These are phyloP conservation scores for Archilochus colubris DNA, from an alignment of 2,113 vertebrate species.

Conservation along the genomic window DNA sequence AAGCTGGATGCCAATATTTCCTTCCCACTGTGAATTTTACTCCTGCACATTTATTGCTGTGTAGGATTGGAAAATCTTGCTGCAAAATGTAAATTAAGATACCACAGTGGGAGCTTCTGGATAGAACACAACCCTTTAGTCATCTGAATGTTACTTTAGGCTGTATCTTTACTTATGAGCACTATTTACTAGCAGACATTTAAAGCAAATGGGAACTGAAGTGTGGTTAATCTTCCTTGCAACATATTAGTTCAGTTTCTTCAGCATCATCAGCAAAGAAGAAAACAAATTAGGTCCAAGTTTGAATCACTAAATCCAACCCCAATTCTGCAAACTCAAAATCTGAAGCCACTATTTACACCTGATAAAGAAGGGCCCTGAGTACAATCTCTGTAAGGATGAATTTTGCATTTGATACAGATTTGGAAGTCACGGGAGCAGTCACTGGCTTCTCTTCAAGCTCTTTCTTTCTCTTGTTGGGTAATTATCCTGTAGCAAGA, in stretches of 20 bases:
- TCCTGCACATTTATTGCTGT: conserved; percentile 12
- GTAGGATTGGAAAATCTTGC: background rate
- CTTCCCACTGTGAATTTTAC: conserved; percentile 31
- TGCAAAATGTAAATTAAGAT: conserved; percentile 59
- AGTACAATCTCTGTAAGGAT: background rate
- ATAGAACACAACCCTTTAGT: background rate
- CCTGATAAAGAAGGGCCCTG: background rate
- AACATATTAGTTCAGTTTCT: background rate
- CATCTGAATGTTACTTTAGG: background rate
- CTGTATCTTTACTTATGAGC: background rate
- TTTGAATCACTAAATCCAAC: background rate
- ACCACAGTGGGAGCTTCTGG: background rate
- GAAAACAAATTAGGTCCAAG: background rate
- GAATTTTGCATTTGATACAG: background rate
- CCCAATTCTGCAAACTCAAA: background rate
- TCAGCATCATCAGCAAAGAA: background rate
- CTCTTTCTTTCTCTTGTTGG: background rate
- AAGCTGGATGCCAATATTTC: conserved; percentile 12
- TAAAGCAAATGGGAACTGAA: conserved; percentile 25
- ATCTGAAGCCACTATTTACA: background rate
- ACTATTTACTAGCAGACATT: background rate
- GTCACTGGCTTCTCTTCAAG: background rate
- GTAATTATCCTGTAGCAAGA: background rate
- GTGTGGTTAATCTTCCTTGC: conserved; percentile 24
- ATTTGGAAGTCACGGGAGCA: background rate